Evolutionary conservation across 2,797 vertebrate genomes (phyloP), one percentile per base, ranked within the genome.

Genomic region (Perdix hodgsoniae): DNA sequence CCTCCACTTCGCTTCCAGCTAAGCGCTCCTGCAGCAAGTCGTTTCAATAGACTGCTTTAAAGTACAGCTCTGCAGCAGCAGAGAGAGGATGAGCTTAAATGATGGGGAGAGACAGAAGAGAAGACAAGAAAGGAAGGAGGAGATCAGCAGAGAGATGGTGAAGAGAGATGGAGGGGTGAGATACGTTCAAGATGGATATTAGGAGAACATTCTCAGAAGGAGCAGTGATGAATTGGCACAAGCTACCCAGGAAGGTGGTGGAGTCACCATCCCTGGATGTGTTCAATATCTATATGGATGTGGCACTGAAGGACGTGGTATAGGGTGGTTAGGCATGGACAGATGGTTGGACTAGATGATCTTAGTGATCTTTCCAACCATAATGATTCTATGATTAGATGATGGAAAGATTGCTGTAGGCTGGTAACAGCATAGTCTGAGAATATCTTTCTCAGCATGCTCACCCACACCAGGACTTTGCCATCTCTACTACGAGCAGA

Each of bases 11-110:
- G 33, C 85, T 91, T 95, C 89, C 77, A 84, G 2, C 74, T 94
- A 92, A 94, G 66, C 74, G 69, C 26, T 94, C 42, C 89, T 93
- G 71, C 88, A 84, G 90, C 77, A 82, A 66, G 74, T 81, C 42
- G 39, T 39, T 81, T 96, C 90, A 93, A 69, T 26, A 87, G 64
- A 42, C 80, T 79, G 57, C 72, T 94, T 93, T 75, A 93, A 95
- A 87, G 57, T 78, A 77, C 19, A 76, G 81, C 59, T 90, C 71
- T 2, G 2, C 66, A 71, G 81, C 70, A 71, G 78, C 79, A 72
- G 47, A 47, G 75, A 11, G 17, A 86, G 52, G 59, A 60, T 27
- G 79, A 93, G 80, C 91, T 88, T 69, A 94, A 96, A 96, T 1
- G 12, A 17, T 35, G 83, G 50, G 19, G 33, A 79, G 45, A 86